A percentile compares a stretch with the other conserved stretches of the same genome.
phyloP scores from a whole-genome alignment of 2,888 invertebrate genomes.

The Yponomeuta plumbellus region DNA sequence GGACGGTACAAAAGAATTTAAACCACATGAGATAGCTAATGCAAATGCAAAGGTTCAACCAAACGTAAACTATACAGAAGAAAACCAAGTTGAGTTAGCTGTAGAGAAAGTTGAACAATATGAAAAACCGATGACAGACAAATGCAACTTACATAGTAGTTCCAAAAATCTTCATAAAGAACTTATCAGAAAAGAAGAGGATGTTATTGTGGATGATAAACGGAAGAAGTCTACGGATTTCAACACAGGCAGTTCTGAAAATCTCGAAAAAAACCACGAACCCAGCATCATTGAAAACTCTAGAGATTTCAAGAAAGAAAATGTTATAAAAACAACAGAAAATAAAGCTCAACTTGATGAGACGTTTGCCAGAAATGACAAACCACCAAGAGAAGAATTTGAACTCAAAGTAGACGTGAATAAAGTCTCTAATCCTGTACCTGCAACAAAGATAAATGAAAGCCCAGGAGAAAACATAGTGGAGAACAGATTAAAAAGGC shows the following conservation, averaged over 20 bases:
- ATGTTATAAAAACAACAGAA: not conserved
- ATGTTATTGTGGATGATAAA: not conserved
- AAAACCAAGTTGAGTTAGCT: not conserved
- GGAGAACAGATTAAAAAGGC: slow-evolving; percentile 14
- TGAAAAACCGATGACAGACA: not conserved
- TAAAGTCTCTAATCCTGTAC: not conserved
- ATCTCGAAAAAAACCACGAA: not conserved
- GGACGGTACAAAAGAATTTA: not conserved
- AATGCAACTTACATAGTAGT: not conserved
- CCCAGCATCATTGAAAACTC: not conserved
- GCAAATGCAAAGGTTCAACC: slow-evolving; percentile 15
- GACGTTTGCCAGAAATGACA: not conserved
- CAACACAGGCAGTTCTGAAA: not conserved
- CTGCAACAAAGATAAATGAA: not conserved
- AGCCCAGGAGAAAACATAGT: not conserved
- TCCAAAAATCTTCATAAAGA: not conserved
- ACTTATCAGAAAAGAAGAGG: not conserved
- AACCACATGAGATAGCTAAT: slow-evolving; percentile 2
- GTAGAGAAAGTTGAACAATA: not conserved
- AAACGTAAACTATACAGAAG: slow-evolving; percentile 13
- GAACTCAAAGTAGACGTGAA: not conserved
- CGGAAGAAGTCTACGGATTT: not conserved
- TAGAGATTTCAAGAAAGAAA: not conserved
- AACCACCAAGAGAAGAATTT: not conserved
- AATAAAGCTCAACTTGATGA: not conserved